Conservation (phyloP, 2,797 vertebrate species). For the Vespertilio murinus region DNA sequence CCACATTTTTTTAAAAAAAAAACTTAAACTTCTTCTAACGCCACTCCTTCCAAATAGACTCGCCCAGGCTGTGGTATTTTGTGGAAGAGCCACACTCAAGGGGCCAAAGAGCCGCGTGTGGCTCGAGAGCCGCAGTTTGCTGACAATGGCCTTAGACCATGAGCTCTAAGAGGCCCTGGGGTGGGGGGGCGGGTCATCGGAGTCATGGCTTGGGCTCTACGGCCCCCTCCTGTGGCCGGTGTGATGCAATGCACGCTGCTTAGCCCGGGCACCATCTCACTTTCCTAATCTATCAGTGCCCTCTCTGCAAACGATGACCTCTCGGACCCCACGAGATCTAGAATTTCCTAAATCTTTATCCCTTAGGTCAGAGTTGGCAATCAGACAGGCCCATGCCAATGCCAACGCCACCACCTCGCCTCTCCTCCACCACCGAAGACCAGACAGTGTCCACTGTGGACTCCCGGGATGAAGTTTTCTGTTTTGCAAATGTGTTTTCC, state of each 20-base stretch:
- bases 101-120: no score
- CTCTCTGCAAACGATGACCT: background rate
- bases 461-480: constrained; percentile 63
- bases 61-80: no score
- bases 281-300: background rate
- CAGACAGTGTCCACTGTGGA: constrained; percentile 48
- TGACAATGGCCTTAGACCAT: accelerated
- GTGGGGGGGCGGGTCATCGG: background rate
- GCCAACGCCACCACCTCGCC: constrained; percentile 11
- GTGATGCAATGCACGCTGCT: accelerated
- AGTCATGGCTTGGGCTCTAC: background rate
- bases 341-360: background rate
- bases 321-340: background rate
- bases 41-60: no score
- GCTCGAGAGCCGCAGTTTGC: no score
- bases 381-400: constrained; percentile 52
- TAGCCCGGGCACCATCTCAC: background rate
- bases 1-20: no score
- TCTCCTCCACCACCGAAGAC: background rate
- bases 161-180: background rate
- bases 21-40: no score
- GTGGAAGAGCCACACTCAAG: no score
- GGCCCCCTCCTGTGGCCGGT: accelerated
- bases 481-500: constrained; percentile 70
- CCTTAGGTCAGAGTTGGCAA: background rate